Evolutionary conservation across 1,140 invertebrate species (phyloP), one percentile per base, ranked within the genome.

Genomic region (Branchinecta lynchi): DNA sequence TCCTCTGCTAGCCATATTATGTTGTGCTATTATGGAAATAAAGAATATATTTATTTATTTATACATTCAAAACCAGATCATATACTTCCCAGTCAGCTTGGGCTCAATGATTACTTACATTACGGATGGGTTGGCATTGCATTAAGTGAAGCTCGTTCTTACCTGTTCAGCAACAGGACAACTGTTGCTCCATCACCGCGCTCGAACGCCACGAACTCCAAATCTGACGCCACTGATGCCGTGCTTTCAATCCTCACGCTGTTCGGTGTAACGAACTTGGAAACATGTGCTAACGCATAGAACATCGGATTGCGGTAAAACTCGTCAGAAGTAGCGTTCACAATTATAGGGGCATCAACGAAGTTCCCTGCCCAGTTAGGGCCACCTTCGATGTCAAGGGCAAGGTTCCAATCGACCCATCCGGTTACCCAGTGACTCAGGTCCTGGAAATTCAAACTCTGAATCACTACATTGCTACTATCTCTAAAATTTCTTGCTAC

Each of bases 321-420:
- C 77, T 90, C 85, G 71, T 80, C 78, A n/a, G 80, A 75, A 8
- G 80, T 79, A 0, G 81, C 77, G 74, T 89, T 86, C 0, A 91
- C 85, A 68, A 94, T 82, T 44, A 94, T 85, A 0, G 90, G 82
- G 0, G 89, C 79, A 76, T 93, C 90, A 0, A 90, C 87, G 74
- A 80, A 83, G 75, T 92, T 90, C 6, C 85, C 76, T 0, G 84
- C 84, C 84, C 87, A 92, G 75, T 87, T 93, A 0, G 91, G 90
- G 3, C 90, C 91, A 66, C 92, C 92, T 17, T 80, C 74, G 74
- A 83, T 78, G 75, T 90, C 82, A 15, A 95, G 77, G 32, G 85
- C 87, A 0, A 95, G 78, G 78, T 95, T 96, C 93, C 92, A 96
- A 76, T 96, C 92, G 7, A 90, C 81, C 90, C 90, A 93, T 3